Conservation (phyloP, 2,113 vertebrate genomes). For the Leptosomus discolor region DNA sequence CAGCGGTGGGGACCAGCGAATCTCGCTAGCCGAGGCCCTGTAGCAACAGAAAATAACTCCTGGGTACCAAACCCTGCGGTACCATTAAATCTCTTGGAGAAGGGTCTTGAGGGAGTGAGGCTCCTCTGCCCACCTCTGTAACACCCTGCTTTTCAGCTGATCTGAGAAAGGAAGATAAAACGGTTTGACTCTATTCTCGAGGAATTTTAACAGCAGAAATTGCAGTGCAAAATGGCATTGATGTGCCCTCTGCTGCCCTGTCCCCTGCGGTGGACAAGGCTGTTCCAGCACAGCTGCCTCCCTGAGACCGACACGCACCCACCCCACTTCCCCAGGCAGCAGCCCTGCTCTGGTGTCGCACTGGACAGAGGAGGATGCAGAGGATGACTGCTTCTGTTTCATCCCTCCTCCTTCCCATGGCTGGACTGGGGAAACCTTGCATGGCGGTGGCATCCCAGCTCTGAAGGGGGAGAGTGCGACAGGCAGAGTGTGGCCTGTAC, state of each 20-base stretch:
- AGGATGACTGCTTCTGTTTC: neutral
- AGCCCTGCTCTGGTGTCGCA: neutral
- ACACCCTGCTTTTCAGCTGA: neutral
- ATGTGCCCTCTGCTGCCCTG: neutral
- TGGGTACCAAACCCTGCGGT: neutral
- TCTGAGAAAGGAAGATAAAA: neutral
- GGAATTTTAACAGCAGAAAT: neutral
- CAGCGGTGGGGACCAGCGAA: neutral
- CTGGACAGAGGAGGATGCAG: neutral
- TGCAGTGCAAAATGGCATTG: neutral
- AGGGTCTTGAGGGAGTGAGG: neutral
- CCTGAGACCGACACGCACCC: too few relatives aligned
- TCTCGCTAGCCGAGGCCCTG: accelerated
- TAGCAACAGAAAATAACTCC: neutral
- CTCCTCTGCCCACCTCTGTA: neutral
- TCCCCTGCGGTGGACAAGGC: neutral
- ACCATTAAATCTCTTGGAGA: neutral
- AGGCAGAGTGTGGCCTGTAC: neutral
- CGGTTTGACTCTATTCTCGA: neutral
- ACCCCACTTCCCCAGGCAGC: neutral
- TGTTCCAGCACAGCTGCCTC: neutral
- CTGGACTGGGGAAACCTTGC: neutral
- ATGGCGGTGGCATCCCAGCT: neutral
- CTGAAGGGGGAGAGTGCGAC: neutral
- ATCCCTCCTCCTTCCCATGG: neutral